Evolutionary conservation across 2,888 invertebrate genomes (phyloP), one percentile per base, ranked within the genome.

Genomic region (Thereva nobilitata): DNA sequence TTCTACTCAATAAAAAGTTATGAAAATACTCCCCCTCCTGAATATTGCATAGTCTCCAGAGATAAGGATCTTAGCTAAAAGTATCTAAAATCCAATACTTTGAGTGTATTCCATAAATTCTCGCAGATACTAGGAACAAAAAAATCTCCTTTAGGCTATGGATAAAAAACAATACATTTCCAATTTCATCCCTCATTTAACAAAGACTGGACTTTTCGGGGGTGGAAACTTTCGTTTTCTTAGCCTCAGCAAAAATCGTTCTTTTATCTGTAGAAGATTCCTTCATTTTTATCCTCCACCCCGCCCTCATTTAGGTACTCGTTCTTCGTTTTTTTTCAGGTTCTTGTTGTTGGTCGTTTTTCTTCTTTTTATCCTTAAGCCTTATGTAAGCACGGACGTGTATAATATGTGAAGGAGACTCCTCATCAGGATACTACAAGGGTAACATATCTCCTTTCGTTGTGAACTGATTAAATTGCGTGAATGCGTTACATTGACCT

Each of bases 101-200:
- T 6, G n/a, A 10, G n/a, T 38, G 50, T 49, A 61, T 50, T 61
- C 61, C 49, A 61, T 61, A 61, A 61, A 61, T 61, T 49, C 38
- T 23, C 5, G 40, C 40, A 61, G 61, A 61, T 61, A 50, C 61
- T 23, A 23, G 23, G 23, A 23, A 23, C 23, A 23, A 23, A 23
- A 23, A 61, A 61, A 61, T 50, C 61, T 57, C 61, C 41, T 61
- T 41, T 23, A 23, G 23, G 50, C 50, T 50, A 40, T 49, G 44
- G 54, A 54, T 64, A 45, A 53, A 54, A 64, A 55, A 64, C 54
- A 45, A 66, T 41, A 66, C 56, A 66, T 66, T 66, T 57, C 52
- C 65, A 66, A 66, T 66, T 66, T 66, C 65, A 66, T 66, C 65
- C 65, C 57, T 66, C 65, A 66, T 66, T 66, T 57, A 56, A 66